Evolutionary conservation across 1,140 invertebrate genomes (phyloP), one percentile per base, ranked within the genome.

Genomic region (Pseudoatta argentina): DNA sequence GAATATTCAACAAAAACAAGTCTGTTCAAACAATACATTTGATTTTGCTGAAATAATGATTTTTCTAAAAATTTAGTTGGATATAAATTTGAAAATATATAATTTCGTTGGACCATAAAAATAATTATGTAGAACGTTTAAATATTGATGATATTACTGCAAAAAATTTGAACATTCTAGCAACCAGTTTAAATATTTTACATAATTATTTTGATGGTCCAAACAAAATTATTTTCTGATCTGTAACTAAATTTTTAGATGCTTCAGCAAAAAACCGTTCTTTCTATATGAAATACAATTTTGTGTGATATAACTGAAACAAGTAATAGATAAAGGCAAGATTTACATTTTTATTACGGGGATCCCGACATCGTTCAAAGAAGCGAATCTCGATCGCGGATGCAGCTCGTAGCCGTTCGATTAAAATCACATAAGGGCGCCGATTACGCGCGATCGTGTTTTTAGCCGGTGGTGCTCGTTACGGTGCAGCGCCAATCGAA

Each of bases 381-480:
- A 72, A 4, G 7, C 2, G 10, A 72, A 48, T 59, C 16, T 51
- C 64, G 21, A 39, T 85, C 75, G 21, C 53, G 12, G 55, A 63
- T 57, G 53, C 57, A n/a, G 53, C 10, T 48, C 57, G 39, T 27
- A 34, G 61, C 18, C 21, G 51, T 34, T 16, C 78, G 66, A 81
- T 82, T 82, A 82, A 82, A 73, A 82, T 82, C 67, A 39, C 67
- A 30, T 73, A 82, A 82, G 34, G 7, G 48, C 55, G 39, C 59
- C 86, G 55, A 61, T 85, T 87, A 77, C 16, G 39, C 16, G 63
- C 21, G 24, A 21, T 14, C 44, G 51, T 61, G 61, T 71, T 76
- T 87, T 71, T 76, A 39, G 55, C n/a, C 21, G 53, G 30, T n/a
- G 48, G 34, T 59, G 48, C 57, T 72, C 51, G 67, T 73, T 67